phyloP scores from a whole-genome alignment of 1,140 invertebrate genomes.

The Polyergus mexicanus region DNA sequence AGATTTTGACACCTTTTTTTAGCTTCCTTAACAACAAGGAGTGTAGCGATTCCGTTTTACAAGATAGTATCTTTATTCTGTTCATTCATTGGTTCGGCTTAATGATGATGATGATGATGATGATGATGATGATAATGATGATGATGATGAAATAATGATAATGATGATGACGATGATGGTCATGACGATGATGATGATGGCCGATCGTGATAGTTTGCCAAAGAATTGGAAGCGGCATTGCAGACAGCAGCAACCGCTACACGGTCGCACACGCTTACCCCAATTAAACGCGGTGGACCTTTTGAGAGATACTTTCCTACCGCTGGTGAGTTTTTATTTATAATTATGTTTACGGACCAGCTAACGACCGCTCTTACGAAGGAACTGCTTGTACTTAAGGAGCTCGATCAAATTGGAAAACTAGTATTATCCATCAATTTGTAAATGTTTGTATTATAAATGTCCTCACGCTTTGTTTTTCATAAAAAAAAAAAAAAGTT shows the following conservation, averaged over 20 bases:
- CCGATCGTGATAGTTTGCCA: conserved; percentile 85
- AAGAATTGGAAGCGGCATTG: conserved; percentile 89
- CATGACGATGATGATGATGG: conserved; percentile 34
- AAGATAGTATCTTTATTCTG: conserved; percentile 85
- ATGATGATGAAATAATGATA: conserved; percentile 13
- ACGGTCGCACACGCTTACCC: conserved; percentile 90
- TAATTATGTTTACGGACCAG: conserved; percentile 82
- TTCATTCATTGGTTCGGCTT: conserved; percentile 86
- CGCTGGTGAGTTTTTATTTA: conserved; percentile 90
- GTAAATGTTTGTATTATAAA: conserved; percentile 48
- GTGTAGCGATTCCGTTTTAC: conserved; percentile 73
- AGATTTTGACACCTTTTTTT: conserved; percentile 66
- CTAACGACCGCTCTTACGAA: conserved; percentile 54
- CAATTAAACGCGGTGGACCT: conserved; percentile 91
- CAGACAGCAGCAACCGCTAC: conserved; percentile 90
- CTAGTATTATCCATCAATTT: conserved; percentile 45
- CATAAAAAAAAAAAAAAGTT: conserved; percentile 4
- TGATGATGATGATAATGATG: conserved; percentile 24
- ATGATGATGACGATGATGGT: conserved; percentile 23
- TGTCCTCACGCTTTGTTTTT: conserved; percentile 31
- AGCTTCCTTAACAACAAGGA: conserved; percentile 64
- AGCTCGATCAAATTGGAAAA: conserved; percentile 39
- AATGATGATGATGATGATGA: conserved; percentile 52
- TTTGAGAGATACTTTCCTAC: conserved; percentile 93
- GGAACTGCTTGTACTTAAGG: conserved; percentile 52